These are phyloP conservation scores for Microtus agrestis DNA, from an alignment of 2,797 vertebrate species.

Conservation along the genomic window DNA sequence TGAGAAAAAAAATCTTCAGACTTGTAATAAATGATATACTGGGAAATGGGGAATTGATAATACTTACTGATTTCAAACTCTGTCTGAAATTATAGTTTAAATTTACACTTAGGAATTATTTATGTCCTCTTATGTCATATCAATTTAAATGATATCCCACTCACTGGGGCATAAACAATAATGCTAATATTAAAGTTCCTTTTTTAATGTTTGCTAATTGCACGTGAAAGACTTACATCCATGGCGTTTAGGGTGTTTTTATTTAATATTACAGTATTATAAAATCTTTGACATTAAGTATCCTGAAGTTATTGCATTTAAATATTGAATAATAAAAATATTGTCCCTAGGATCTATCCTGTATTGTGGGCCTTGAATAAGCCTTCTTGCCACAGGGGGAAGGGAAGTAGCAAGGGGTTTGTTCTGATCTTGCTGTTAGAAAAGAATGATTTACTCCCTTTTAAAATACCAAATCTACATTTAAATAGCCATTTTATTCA, in stretches of 20 bases:
- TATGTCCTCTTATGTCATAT: slow-evolving; percentile 90
- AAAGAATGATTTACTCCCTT: slow-evolving; percentile 30
- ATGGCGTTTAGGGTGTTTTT: slow-evolving; percentile 83
- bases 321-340: slow-evolving; percentile 87
- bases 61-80: slow-evolving; percentile 88
- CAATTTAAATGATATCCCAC: slow-evolving; percentile 89
- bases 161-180: slow-evolving; percentile 87
- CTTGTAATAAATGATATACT: slow-evolving; percentile 87
- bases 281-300: slow-evolving; percentile 87
- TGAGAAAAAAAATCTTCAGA: slow-evolving; percentile 84
- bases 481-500: slow-evolving; percentile 63
- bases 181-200: slow-evolving; percentile 89
- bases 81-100: slow-evolving; percentile 88
- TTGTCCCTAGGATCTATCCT: slow-evolving; percentile 79
- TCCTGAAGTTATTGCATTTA: slow-evolving; percentile 88
- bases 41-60: slow-evolving; percentile 87
- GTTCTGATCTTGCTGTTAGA: slow-evolving; percentile 73
- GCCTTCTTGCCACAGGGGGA: slow-evolving; percentile 75
- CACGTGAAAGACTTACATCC: slow-evolving; percentile 87
- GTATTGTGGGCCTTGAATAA: slow-evolving; percentile 83
- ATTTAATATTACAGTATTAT: slow-evolving; percentile 88
- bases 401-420: slow-evolving; percentile 57
- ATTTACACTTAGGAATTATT: slow-evolving; percentile 89
- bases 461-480: slow-evolving; percentile 70
- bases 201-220: slow-evolving; percentile 90